phyloP scores from a whole-genome alignment of 1,140 invertebrate species.

The Heliconius hewitsoni region DNA sequence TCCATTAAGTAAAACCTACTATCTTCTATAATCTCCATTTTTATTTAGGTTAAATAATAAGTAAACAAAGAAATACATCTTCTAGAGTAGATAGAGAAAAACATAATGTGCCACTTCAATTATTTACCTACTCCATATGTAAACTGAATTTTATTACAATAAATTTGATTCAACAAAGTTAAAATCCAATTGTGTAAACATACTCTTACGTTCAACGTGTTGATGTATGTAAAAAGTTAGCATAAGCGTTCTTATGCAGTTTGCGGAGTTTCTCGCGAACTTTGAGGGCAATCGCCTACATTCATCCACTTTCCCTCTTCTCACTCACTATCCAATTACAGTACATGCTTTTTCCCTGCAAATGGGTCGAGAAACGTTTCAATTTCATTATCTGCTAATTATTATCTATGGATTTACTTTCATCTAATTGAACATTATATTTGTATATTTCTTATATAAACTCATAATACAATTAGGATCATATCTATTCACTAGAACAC shows the following conservation, averaged over 20 bases:
- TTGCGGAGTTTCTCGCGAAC: constrained; percentile 32
- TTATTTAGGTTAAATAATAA: no score
- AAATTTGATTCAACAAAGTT: constrained; percentile 5
- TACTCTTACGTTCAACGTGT: constrained; percentile 9
- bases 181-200: constrained; percentile 17
- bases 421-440: background rate
- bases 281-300: constrained; percentile 31
- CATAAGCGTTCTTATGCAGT: constrained; percentile 20
- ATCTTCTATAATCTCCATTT: no score
- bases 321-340: constrained; percentile 27
- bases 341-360: constrained; percentile 9
- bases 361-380: background rate
- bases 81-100: background rate
- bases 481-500: background rate
- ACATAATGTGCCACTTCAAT: background rate
- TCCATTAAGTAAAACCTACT: background rate
- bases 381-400: background rate
- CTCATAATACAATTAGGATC: background rate
- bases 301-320: constrained; percentile 32
- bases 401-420: background rate
- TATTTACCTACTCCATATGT: background rate
- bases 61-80: background rate
- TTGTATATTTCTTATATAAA: background rate
- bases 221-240: constrained; percentile 16
- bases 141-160: constrained; percentile 8